Base-by-base conservation (phyloP, 2,888 invertebrate species). In the Ichneumoninae sp. region DNA sequence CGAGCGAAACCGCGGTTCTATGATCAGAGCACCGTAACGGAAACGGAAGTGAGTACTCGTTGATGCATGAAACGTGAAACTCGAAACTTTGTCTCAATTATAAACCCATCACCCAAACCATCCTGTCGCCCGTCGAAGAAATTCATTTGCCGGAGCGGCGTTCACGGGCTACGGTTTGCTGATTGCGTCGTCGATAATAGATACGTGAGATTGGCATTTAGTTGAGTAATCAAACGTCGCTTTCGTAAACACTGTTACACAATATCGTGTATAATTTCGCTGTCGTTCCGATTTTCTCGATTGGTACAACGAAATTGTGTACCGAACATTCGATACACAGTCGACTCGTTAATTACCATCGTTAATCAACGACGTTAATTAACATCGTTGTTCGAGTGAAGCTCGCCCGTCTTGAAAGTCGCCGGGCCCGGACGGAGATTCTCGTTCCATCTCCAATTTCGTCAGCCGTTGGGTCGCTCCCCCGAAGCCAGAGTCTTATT, bases 61-160 rank as follows among this genome's bases (percentile, higher is more conserved):
- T 86, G 89, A 86, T 80, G 87, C 91, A 86, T 90, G 89, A 91
- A 91, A 91, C 89, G 84, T 87, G 86, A 87, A 87, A 78, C 69
- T 81, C 87, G 88, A 87, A 91, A 92, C 88, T 70, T 75, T 87
- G 90, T 90, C 91, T 91, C 92, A 91, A 92, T 92, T 92, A 91
- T 90, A 88, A 87, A 54, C 30, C 54, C 54, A 72, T 62, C 13
- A 19, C 44, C 16, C 44, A 47, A 47, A 47, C 44, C 22, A 10
- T 26, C 19, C 16, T 5, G 50, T 74, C 36, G 2, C 22, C 16
- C 69, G n/a, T 52, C 47, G 74, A 74, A 72, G 69, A 84, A 72
- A 70, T 65, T 74, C 54, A 78, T 84, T 70, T 65, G 36, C 69
- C 33, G 47, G 22, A 10, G 60, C 33, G 62, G 62, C 50, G 36